Evolutionary conservation across 1,140 invertebrate species (phyloP).

Genomic region (Melanaphis sacchari): DNA sequence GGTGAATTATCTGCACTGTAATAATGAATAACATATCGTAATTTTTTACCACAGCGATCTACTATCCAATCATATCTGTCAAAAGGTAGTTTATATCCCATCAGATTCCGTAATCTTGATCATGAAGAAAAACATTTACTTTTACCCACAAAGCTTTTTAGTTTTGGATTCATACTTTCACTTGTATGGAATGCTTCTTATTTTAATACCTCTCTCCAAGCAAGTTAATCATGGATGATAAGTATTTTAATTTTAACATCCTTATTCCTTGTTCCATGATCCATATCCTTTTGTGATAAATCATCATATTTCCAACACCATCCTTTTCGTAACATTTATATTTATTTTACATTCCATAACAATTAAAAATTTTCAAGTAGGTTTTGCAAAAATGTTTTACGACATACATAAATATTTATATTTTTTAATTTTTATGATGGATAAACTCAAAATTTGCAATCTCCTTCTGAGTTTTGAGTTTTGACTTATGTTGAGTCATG

Average conservation of each 20-base stretch:
- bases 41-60: constrained; percentile 95
- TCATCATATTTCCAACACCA: constrained; percentile 98
- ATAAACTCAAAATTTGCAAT: constrained; percentile 92
- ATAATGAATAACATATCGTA: constrained; percentile 98
- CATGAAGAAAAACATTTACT: constrained; percentile 93
- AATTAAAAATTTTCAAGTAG: constrained; percentile 68
- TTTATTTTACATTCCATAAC: constrained; percentile 99
- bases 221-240: constrained; percentile 98
- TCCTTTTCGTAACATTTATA: constrained; percentile 98
- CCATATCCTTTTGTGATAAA: constrained; percentile 89
- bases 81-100: constrained; percentile 97
- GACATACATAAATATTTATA: neutral
- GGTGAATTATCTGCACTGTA: constrained; percentile 93
- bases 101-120: constrained; percentile 82
- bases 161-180: constrained; percentile 80
- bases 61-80: constrained; percentile 99
- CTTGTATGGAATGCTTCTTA: constrained; percentile 97
- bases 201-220: constrained; percentile 94
- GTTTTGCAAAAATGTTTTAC: neutral
- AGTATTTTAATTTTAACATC: constrained; percentile 98
- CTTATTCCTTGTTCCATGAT: no score
- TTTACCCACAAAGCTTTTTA: constrained; percentile 97
- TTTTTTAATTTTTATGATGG: constrained; percentile 74
- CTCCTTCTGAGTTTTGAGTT: constrained; percentile 83
- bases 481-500: no score